phyloP scores from a whole-genome alignment of 2,797 vertebrate genomes.

The Meda fulgida region DNA sequence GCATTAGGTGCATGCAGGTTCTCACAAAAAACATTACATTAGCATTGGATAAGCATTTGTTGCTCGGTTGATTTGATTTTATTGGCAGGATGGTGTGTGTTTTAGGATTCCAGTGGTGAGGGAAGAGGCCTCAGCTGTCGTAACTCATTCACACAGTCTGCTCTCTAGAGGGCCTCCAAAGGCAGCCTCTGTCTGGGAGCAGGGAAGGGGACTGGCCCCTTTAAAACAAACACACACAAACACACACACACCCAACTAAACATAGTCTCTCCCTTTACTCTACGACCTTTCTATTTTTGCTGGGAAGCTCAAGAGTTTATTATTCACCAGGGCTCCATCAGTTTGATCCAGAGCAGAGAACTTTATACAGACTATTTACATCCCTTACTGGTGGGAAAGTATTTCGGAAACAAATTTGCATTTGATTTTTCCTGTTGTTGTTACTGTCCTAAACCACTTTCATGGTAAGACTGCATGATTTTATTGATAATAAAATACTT shows the following conservation, averaged over 20 bases:
- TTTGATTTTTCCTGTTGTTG: conserved; percentile 23
- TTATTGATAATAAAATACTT: no score
- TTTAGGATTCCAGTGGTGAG: conserved; percentile 55
- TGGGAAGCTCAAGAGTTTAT: conserved; percentile 30
- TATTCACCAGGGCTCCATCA: conserved; percentile 31
- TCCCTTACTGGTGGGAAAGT: conserved; percentile 37
- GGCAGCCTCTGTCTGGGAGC: conserved; percentile 44
- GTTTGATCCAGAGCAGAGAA: conserved; percentile 19
- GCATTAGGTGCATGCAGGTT: not conserved
- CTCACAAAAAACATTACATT: conserved; percentile 9
- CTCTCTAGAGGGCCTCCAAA: conserved; percentile 59
- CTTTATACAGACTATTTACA: conserved; percentile 28
- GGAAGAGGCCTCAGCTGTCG: conserved; percentile 48
- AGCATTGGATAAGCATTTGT: conserved; percentile 21
- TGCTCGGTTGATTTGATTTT: conserved; percentile 49
- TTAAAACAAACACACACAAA: not conserved
- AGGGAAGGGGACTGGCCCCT: conserved; percentile 15
- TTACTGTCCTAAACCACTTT: not conserved
- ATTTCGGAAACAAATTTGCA: not conserved
- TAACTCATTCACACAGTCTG: conserved; percentile 53
- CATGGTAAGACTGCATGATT: not conserved
- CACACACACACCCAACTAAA: not conserved
- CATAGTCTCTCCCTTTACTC: conserved; percentile 29
- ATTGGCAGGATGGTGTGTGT: conserved; percentile 48
- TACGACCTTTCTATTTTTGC: conserved; percentile 46